Evolutionary conservation across 2,797 vertebrate species (phyloP), one percentile per base, ranked within the genome.

Genomic region (Epinephelus malabaricus): DNA sequence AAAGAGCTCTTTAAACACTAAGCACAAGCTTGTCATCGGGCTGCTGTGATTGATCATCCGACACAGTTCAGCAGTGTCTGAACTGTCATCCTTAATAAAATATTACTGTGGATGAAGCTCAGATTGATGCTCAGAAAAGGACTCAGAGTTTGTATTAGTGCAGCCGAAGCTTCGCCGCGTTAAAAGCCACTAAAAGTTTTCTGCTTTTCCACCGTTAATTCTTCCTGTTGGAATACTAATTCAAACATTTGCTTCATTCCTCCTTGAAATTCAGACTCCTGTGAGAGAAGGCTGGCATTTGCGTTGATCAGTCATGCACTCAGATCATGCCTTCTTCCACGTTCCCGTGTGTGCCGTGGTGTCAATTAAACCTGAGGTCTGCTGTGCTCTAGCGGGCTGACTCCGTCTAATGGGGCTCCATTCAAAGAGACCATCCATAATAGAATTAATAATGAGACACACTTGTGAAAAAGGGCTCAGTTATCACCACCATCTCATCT

Each of bases 281-380:
- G 68, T 0, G 86, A 84, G 87, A 78, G 66, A 49, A 58, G 67
- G 46, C 63, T 88, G 88, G 69, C 85, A 87, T 92, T 92, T 91
- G 79, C 45, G 67, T 83, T 65, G 81, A 91, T 90, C 88, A 78
- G 80, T 77, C 78, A 78, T 81, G 86, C 88, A 46, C 82, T 87
- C 82, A 73, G 81, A 90, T 93, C 86, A 54, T 54, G 75, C 23
- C 71, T 69, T 70, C 70, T 40, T 76, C 79, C n/a, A 3, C 18
- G 27, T 86, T 84, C 84, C 86, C 64, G 6, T 49, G 83, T 80
- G 89, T 70, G 75, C 82, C 50, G 1, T 4, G 67, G 73, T 90
- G 93, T 93, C 91, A 92, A 88, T 94, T 91, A 93, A 89, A 91
- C 45, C 82, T 45, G 82, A 81, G 88, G 73, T 87, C 81, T 76